phyloP scores from a whole-genome alignment of 2,113 vertebrate genomes.

The Orientallactaga bullata region DNA sequence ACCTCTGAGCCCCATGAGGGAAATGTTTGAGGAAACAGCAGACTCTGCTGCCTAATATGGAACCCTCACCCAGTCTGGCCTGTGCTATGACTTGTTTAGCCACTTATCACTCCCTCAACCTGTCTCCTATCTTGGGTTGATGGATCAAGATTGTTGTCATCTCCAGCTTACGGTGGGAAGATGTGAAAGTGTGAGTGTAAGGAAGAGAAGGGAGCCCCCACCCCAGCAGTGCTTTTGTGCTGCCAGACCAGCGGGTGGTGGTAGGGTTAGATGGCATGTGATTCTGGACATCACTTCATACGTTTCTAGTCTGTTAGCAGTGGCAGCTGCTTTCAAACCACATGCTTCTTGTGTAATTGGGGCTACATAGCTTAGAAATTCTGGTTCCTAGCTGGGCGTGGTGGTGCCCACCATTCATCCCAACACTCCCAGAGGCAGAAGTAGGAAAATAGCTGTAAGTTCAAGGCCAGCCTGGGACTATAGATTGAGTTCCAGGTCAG shows the following conservation, averaged over 20 bases:
- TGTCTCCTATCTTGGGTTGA: too few species aligned
- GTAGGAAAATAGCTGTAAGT: too few species aligned
- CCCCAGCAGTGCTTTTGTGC: fast-evolving
- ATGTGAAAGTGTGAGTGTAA: fast-evolving
- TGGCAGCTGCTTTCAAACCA: neutral
- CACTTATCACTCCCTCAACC: neutral
- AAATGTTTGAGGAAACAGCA: neutral
- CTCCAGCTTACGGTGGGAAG: neutral
- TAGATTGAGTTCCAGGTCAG: too few species aligned
- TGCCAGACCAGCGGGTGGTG: neutral
- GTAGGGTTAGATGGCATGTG: neutral
- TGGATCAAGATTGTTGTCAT: neutral
- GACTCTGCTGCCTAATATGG: neutral
- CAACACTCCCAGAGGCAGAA: too few species aligned
- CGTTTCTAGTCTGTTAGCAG: neutral
- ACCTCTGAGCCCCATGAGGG: neutral
- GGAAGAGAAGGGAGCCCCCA: neutral
- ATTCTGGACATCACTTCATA: neutral
- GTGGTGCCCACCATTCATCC: too few species aligned
- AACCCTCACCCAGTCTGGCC: neutral
- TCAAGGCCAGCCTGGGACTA: too few species aligned
- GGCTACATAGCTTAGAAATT: neutral
- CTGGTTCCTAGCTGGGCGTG: neutral
- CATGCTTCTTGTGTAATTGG: neutral
- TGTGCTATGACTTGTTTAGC: neutral